Base-by-base conservation (phyloP, 2,797 vertebrate genomes). In the Mormyrus proboscirostris region DNA sequence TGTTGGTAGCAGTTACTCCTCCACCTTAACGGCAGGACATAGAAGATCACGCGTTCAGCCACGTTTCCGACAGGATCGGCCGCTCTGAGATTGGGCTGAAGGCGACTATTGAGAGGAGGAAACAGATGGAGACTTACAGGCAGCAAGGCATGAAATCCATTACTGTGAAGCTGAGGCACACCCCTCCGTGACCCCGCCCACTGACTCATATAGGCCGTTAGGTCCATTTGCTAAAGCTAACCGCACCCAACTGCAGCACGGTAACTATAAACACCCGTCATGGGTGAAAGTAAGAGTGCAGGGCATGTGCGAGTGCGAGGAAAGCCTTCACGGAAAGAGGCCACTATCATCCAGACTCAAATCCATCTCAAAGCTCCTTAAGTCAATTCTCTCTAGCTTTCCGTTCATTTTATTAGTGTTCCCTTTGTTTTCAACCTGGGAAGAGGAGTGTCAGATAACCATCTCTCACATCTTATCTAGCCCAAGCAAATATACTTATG, bases 161-260 rank as follows among this genome's bases (percentile, higher is more conserved):
- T 47, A 44, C 16, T 9, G 29, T 76, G 8, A 79, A 79, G 16
- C 73, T 79, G 73, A n/a, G 73, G 38, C 12, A 47, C 76, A 1
- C 19, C 6, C 19, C 76, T 6, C 76, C 3, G 7, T 82, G 7
- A 82, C 76, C 8, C 38, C 41, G 8, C 76, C 76, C 76, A 9
- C 41, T 47, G 76, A 82, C 76, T 82, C 76, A 82, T 82, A n/a
- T n/a, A 44, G 76, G 76, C 76, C 12, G 76, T 82, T 82, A 82
- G 14, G 33, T 16, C 38, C 33, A n/a, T 44, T 79, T 7, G 41
- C 33, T 79, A 44, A 79, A n/a, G 16, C 38, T 41, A 33, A 1
- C 38, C 19, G 2, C 76, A 47, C 76, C 76, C 76, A 33, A 82
- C 76, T 19, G 1, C 69, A 38, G 76, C 76, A 47, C 38, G 2